Conservation (phyloP, 2,888 invertebrate species). For the Caenorhabditis drosophilae region DNA sequence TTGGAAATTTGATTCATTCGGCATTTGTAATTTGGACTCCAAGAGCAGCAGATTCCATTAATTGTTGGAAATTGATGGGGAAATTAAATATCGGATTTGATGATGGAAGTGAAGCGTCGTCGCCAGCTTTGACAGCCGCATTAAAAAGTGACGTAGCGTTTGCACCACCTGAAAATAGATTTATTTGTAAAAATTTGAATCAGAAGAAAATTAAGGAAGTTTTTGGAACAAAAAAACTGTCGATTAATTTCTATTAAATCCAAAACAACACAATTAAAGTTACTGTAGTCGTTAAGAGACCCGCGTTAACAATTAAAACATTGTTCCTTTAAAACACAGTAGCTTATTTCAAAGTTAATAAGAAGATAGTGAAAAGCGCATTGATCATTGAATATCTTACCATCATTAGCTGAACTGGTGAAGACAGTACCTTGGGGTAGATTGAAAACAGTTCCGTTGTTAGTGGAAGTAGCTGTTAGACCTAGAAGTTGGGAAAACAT, state of each 20-base stretch:
- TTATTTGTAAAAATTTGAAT: too few species aligned
- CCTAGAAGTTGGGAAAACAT: conserved; percentile 7
- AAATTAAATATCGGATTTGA: conserved; percentile 40
- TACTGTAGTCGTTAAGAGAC: too few species aligned
- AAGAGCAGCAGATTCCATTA: conserved; percentile 49
- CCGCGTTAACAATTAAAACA: too few species aligned
- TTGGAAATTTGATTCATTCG: background rate
- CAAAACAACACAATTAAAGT: too few species aligned
- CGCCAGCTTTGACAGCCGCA: conserved; percentile 36
- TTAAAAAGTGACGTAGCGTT: conserved; percentile 38
- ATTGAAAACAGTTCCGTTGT: conserved; percentile 12
- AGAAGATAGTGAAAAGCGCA: too few species aligned
- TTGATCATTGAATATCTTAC: too few species aligned
- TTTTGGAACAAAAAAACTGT: too few species aligned
- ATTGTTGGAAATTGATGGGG: conserved; percentile 52
- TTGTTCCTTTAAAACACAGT: too few species aligned
- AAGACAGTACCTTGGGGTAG: conserved; percentile 12
- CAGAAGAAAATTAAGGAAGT: too few species aligned
- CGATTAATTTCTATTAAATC: too few species aligned
- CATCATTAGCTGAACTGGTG: conserved; percentile 7
- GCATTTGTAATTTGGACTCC: conserved; percentile 4
- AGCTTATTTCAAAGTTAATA: too few species aligned
- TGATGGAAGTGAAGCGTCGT: conserved; percentile 25
- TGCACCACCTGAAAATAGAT: conserved; percentile 44
- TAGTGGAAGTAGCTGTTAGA: conserved; percentile 28